These are phyloP conservation scores for Uropsilus gracilis DNA, from an alignment of 2,113 vertebrate genomes.

Conservation along the genomic window DNA sequence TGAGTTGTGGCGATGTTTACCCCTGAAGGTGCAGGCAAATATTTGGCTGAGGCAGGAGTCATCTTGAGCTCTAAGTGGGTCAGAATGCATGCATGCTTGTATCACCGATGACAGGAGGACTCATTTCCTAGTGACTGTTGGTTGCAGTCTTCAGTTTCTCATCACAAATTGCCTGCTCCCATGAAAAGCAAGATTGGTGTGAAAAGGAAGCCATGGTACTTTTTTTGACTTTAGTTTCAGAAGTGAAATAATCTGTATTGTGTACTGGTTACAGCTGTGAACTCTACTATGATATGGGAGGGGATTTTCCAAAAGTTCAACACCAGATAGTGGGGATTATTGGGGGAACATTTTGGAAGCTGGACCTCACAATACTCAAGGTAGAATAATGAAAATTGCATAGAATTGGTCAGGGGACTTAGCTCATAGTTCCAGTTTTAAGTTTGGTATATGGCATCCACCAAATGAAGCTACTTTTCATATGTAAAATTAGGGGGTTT, in stretches of 20 bases:
- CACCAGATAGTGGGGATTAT: not conserved
- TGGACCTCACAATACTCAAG: not conserved
- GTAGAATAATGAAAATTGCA: not conserved
- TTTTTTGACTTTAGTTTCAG: not conserved
- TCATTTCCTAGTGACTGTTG: not conserved
- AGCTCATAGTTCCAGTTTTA: not conserved
- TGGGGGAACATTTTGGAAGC: not conserved
- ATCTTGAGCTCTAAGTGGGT: not conserved
- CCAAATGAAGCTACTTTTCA: not conserved
- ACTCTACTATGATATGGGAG: not conserved
- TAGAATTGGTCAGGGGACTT: not conserved
- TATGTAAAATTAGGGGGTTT: not conserved
- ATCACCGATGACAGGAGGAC: not conserved
- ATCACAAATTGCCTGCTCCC: not conserved
- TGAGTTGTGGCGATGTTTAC: not conserved
- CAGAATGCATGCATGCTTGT: not conserved
- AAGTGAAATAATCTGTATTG: not conserved
- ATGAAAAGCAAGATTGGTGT: not conserved
- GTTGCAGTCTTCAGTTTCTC: not conserved
- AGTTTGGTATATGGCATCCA: not conserved
- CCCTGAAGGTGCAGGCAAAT: not conserved
- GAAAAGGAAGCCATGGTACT: not conserved
- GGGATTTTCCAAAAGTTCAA: not conserved
- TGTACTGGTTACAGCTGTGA: not conserved
- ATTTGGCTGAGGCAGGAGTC: not conserved